These are phyloP conservation scores for Oreochromis spilurus DNA, from an alignment of 2,113 vertebrate genomes.

Conservation along the genomic window DNA sequence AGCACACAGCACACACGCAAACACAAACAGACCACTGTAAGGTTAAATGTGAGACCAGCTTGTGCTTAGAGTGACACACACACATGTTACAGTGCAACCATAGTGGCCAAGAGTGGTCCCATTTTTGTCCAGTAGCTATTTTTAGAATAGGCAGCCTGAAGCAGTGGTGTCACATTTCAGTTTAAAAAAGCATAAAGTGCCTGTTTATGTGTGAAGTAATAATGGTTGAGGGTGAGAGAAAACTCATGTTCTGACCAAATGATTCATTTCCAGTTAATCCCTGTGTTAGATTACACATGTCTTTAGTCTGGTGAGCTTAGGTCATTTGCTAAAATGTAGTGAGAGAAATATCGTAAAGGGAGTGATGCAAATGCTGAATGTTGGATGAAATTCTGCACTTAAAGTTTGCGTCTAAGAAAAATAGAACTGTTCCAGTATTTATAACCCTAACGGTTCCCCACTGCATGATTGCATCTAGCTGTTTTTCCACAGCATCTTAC, in stretches of 20 bases:
- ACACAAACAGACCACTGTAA: not conserved
- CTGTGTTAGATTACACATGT: not conserved
- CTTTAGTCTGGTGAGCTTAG: not conserved
- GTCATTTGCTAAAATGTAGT: not conserved
- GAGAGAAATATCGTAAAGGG: not conserved
- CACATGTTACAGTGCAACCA: conserved; percentile 41
- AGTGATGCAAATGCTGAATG: not conserved
- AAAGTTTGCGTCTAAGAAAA: not conserved
- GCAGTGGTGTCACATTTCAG: not conserved
- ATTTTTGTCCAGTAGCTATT: conserved; percentile 41
- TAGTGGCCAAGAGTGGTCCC: not conserved
- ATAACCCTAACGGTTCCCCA: not conserved
- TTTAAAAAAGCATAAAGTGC: not conserved
- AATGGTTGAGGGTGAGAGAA: not conserved
- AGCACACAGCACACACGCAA: not conserved
- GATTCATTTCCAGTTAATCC: not conserved
- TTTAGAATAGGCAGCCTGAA: conserved; percentile 27
- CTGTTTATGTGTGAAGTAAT: not conserved
- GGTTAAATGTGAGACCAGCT: not conserved
- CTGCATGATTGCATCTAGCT: not conserved
- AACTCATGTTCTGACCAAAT: not conserved
- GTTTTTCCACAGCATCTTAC: not conserved
- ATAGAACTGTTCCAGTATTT: not conserved
- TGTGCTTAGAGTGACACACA: conserved; percentile 58
- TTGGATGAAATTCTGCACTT: not conserved